A percentile compares a stretch with the other conserved stretches of the same genome.
Evolutionary conservation across 2,888 invertebrate genomes (phyloP).

Genomic region (Andrena flavipes): DNA sequence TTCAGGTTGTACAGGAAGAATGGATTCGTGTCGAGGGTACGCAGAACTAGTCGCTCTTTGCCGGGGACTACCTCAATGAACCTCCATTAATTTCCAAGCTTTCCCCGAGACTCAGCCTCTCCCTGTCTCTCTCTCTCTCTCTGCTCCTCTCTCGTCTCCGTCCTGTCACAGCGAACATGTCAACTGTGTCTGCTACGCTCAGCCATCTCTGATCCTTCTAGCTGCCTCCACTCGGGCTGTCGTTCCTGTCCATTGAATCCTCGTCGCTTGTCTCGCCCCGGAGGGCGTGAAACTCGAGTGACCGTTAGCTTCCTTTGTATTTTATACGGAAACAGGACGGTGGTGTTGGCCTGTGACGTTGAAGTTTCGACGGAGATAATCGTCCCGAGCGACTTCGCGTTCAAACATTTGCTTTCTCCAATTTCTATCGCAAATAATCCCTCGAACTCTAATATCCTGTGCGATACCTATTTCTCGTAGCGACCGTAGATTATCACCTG

Average conservation of each 20-base stretch:
- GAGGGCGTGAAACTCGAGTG: conserved; percentile 5
- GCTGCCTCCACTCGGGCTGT: background rate
- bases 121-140: background rate
- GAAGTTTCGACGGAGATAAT: background rate
- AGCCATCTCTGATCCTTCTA: conserved; percentile 3
- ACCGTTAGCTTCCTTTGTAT: background rate
- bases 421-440: too few species aligned
- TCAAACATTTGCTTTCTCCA: too few species aligned
- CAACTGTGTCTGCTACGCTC: conserved; percentile 30
- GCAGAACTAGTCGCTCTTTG: conserved; percentile 65
- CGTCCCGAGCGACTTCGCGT: too few species aligned
- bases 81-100: conserved; percentile 70
- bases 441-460: too few species aligned
- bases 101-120: conserved; percentile 42
- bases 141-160: conserved; percentile 15
- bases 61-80: conserved; percentile 72
- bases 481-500: too few species aligned
- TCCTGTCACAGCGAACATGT: conserved; percentile 37
- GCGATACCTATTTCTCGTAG: too few species aligned
- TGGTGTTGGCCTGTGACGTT: background rate
- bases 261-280: conserved; percentile 10
- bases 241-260: conserved; percentile 11
- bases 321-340: background rate
- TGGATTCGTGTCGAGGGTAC: conserved; percentile 71
- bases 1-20: conserved; percentile 71